Evolutionary conservation across 2,797 vertebrate species (phyloP), one percentile per base, ranked within the genome.

Genomic region (Typhlichthys subterraneus): DNA sequence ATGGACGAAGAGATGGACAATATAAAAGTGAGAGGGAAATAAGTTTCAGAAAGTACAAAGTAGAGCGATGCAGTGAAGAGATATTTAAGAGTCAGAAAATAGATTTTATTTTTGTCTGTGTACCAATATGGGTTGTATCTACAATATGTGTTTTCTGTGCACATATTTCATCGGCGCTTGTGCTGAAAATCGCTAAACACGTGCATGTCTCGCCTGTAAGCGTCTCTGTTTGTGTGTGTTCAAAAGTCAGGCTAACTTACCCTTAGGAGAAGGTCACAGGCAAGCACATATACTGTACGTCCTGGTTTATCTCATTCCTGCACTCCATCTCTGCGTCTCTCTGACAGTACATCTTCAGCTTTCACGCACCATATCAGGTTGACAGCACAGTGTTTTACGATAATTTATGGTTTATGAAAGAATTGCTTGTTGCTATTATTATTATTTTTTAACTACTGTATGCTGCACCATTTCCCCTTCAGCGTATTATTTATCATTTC

Each of bases 191-290:
- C 1, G 7, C 33, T 38, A 38, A 1, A 38, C 33, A 38, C 33
- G 33, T 7, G 5, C 33, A 5, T 38, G 33, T 38, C 33, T 38
- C 33, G 33, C 7, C 33, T 7, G 7, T 38, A 38, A 5, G 6
- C 31, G 3, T 47, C 6, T 63, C 1, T 54, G 45, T 48, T 45
- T 67, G 59, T 15, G 49, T 53, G 17, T 49, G 53, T 33, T 45
- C 31, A 38, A 54, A 6, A 3, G 45, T 38, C 33, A 65, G 58
- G 62, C 53, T 14, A 65, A 61, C 19, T 0, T 38, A 45, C 59
- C 45, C 14, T 38, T 2, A 17, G 42, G 42, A 53, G 53, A 71
- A 66, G 8, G 53, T 61, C 69, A 15, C 14, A 61, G 23, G 5
- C 7, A 61, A 33, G 65, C 42, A 60, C 19, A 51, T 52, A 38